Conservation (phyloP, 2,113 vertebrate species). For the Atractosteus spatula region DNA sequence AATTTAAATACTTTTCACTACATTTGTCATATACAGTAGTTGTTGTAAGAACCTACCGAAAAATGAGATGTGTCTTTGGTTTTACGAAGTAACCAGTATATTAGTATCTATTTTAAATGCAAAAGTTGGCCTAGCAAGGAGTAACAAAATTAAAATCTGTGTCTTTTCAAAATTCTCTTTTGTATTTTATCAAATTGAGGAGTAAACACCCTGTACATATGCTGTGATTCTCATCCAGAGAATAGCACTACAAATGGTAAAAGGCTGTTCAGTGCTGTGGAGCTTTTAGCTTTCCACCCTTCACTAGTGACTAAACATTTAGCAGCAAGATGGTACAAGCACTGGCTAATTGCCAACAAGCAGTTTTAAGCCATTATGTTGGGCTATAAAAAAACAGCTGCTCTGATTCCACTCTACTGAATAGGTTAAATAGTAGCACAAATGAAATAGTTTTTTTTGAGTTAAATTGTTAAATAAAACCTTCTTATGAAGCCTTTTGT, state of each 20-base stretch:
- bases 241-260: constrained; percentile 2
- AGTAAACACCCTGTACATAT: constrained; percentile 1
- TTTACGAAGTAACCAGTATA: not conserved
- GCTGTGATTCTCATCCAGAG: constrained; percentile 3
- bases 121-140: not conserved
- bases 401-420: constrained; percentile 7
- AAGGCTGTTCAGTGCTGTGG: not conserved
- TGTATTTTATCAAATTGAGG: constrained; percentile 2
- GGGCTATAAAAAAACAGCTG: constrained; percentile 8
- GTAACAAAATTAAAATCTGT: not conserved
- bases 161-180: constrained; percentile 5
- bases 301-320: not conserved
- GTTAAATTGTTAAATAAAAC: constrained; percentile 1
- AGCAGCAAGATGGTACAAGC: constrained; percentile 5
- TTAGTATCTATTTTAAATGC: not conserved
- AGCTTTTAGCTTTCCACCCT: not conserved
- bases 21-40: too few relatives aligned
- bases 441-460: not conserved
- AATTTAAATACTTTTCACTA: too few relatives aligned
- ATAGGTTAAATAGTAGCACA: not conserved
- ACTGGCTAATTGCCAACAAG: constrained; percentile 8
- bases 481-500: not conserved
- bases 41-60: too few relatives aligned
- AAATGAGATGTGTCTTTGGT: too few relatives aligned
- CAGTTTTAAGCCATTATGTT: constrained; percentile 13